A percentile compares a stretch with the other conserved stretches of the same genome.
These are phyloP conservation scores for Idaea aversata DNA, from an alignment of 2,888 invertebrate genomes.

Conservation along the genomic window DNA sequence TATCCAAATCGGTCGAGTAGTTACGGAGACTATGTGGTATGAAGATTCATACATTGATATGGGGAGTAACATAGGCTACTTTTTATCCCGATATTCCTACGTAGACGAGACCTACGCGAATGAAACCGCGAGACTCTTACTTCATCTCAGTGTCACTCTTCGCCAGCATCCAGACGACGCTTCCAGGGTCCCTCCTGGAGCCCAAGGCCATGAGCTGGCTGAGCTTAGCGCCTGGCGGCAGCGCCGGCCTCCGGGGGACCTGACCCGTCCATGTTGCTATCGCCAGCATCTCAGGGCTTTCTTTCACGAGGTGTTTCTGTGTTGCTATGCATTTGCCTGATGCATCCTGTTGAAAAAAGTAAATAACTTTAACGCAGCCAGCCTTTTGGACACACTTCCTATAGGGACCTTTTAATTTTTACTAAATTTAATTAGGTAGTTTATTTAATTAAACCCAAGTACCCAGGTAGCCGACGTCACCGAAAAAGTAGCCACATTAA, in stretches of 20 bases:
- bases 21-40: no score
- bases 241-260: conserved; percentile 86
- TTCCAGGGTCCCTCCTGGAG: conserved; percentile 83
- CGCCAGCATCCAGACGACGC: conserved; percentile 90
- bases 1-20: no score
- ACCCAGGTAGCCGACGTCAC: no score
- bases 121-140: conserved; percentile 70
- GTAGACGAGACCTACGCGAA: no score
- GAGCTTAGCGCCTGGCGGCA: conserved; percentile 84
- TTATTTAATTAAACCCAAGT: no score
- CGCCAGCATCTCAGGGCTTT: conserved; percentile 89
- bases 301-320: conserved; percentile 83
- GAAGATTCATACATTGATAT: no score
- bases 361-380: not conserved
- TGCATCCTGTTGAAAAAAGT: conserved; percentile 56
- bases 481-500: no score
- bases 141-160: conserved; percentile 88
- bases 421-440: no score
- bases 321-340: conserved; percentile 75
- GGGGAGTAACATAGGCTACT: no score
- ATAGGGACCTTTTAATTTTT: no score
- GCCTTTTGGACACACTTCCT: not conserved
- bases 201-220: conserved; percentile 90
- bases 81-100: no score
- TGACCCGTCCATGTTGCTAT: conserved; percentile 90